Evolutionary conservation across 2,797 vertebrate genomes (phyloP), one percentile per base, ranked within the genome.

Genomic region (Octomys mimax): DNA sequence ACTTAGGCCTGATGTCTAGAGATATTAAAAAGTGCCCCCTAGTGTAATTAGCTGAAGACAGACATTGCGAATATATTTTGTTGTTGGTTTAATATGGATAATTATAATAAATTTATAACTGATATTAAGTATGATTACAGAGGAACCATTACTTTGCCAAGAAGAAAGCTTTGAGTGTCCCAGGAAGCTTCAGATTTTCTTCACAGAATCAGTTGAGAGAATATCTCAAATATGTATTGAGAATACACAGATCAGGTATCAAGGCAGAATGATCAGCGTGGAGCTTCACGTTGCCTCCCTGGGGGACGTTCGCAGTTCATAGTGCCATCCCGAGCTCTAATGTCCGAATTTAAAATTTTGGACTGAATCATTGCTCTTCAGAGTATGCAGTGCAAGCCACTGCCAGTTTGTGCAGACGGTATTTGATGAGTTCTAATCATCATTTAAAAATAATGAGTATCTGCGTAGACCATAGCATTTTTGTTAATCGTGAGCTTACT

Each of bases 1-100:
- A 91, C 91, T 95, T 97, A 96, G 61, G 21, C 57, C 52, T 80
- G n/a, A 89, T 87, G 93, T 95, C 92, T 97, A 57, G 70, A 82
- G 87, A 80, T 83, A 77, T 4, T 92, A 89, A 92, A 59, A 92
- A 73, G n/a, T 95, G 54, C 61, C 93, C 80, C 28, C 77, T 92
- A 88, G 46, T 87, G 71, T 96, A 96, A 96, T 95, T 92, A 97
- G 90, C 31, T 93, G 52, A 81, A 93, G 83, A 66, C 12, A 90
- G 89, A 94, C 66, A 49, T 85, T 88, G 36, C 24, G 42, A 66
- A 64, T 92, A 39, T 85, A 91, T 95, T 75, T 89, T 80, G 3
- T 89, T 94, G 12, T 87, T 33, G 85, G 33, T 82, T 90, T 94
- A 88, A 64, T 81, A 73, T 84, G 49, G 68, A 71, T 92, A 92